Evolutionary conservation across 1,140 invertebrate genomes (phyloP), one percentile per base, ranked within the genome.

Genomic region (Tetramorium simillimum): DNA sequence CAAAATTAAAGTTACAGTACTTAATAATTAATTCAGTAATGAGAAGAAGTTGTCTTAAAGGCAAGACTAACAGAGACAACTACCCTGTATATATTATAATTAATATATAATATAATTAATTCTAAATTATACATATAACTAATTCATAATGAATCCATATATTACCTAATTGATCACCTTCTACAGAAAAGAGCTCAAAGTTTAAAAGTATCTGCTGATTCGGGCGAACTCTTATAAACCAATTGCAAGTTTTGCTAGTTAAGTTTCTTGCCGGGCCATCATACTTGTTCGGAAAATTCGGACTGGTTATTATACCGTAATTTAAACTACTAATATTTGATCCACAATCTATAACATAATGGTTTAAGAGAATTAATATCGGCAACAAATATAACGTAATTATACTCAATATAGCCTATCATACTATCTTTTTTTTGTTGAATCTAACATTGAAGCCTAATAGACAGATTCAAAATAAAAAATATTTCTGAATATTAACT

Each of bases 161-260:
- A n/a, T 95, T 94, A 99, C 98, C 96, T 89, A 96, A 95, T 84
- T 98, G 97, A 93, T 98, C 97, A 87, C 98, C 98, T 95, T 99
- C 98, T 40, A 99, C 97, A 14, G 97, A 97, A 93, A 99, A 99
- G 77, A 96, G 95, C 91, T 98, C 97, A 94, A 99, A 99, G 95
- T 98, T 97, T 91, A 99, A 96, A 92, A 99, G 96, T 91, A 99
- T 97, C 92, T 97, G 97, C 93, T 98, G 97, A 90, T 97, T 97
- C 21, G 97, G 97, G 89, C 96, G 96, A 43, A 98, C 98, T 77
- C 96, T 97, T 92, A 99, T 97, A 93, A 97, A 98, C 98, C 98
- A 99, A 95, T 99, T 98, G 95, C 98, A 99, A 40, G 97, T 97
- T 93, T 97, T 97, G 86, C 97, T 98, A 9, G 98, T 97, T 84